These are phyloP conservation scores for Choristoneura fumiferana DNA, from an alignment of 1,140 invertebrate genomes.

Conservation along the genomic window DNA sequence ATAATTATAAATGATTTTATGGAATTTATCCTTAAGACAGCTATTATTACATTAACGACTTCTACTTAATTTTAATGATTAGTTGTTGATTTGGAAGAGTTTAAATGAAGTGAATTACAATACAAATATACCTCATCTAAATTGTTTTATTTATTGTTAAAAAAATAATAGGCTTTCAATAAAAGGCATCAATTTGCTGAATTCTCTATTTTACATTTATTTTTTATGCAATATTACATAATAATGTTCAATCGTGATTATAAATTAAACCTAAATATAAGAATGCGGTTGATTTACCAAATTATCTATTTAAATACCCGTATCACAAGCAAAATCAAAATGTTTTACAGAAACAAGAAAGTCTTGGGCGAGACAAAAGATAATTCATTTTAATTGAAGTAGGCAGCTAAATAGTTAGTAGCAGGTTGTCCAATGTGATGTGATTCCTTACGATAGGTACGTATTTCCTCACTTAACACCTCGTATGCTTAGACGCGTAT, in stretches of 20 bases:
- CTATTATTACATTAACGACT: background rate
- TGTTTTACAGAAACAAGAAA: no score
- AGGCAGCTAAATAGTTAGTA: no score
- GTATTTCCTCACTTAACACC: no score
- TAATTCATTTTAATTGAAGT: no score
- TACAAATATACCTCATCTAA: conserved; percentile 6
- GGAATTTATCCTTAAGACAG: background rate
- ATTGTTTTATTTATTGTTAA: background rate
- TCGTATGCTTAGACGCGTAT: no score
- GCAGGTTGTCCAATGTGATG: no score
- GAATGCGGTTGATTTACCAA: background rate
- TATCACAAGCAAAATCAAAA: background rate
- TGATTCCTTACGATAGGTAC: no score
- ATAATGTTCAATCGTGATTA: background rate
- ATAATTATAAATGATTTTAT: no score
- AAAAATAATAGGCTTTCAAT: background rate
- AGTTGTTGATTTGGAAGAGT: conserved; percentile 17
- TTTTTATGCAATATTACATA: background rate
- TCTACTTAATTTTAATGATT: conserved; percentile 8
- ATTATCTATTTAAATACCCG: conserved; percentile 8
- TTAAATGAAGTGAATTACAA: conserved; percentile 6
- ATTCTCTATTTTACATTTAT: conserved; percentile 10
- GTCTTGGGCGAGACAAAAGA: no score
- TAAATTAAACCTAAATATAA: conserved; percentile 7
- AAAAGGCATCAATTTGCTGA: background rate